Evolutionary conservation across 2,888 invertebrate genomes (phyloP).

Genomic region (Poecilobothrus nobilitatus): DNA sequence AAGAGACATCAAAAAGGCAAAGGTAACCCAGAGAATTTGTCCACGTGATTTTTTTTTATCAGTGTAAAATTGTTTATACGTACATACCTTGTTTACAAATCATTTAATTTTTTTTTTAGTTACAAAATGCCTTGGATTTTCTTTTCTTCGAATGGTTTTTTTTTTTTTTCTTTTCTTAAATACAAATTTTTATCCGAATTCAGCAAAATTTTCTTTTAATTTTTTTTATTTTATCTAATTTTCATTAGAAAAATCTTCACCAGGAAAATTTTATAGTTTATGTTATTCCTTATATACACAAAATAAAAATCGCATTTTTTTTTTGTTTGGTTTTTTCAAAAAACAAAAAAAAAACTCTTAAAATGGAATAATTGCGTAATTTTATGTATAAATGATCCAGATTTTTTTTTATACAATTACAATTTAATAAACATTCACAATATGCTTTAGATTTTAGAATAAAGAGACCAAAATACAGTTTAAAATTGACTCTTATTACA

Average conservation of each 20-base stretch:
- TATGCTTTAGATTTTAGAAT: too few relatives aligned
- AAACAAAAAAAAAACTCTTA: not conserved
- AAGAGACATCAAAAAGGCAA: too few relatives aligned
- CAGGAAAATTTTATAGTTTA: not conserved
- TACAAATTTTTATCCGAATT: not conserved
- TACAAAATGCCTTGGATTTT: not conserved
- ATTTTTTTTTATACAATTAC: too few relatives aligned
- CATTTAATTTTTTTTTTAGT: not conserved
- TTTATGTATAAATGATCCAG: not conserved
- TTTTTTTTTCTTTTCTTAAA: not conserved
- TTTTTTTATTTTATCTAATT: not conserved
- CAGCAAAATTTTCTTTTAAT: not conserved
- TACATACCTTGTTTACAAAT: not conserved
- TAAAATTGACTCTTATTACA: too few relatives aligned
- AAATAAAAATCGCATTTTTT: not conserved
- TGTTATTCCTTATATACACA: not conserved
- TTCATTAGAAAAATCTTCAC: too few relatives aligned
- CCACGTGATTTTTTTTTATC: too few relatives aligned
- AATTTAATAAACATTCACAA: too few relatives aligned
- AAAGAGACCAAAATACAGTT: too few relatives aligned
- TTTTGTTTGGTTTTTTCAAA: not conserved
- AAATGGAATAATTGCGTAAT: not conserved
- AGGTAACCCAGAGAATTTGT: too few relatives aligned
- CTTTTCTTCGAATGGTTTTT: too few relatives aligned
- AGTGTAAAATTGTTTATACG: not conserved